These are phyloP conservation scores for Microtus ochrogaster DNA, from an alignment of 2,113 vertebrate species.

Conservation along the genomic window DNA sequence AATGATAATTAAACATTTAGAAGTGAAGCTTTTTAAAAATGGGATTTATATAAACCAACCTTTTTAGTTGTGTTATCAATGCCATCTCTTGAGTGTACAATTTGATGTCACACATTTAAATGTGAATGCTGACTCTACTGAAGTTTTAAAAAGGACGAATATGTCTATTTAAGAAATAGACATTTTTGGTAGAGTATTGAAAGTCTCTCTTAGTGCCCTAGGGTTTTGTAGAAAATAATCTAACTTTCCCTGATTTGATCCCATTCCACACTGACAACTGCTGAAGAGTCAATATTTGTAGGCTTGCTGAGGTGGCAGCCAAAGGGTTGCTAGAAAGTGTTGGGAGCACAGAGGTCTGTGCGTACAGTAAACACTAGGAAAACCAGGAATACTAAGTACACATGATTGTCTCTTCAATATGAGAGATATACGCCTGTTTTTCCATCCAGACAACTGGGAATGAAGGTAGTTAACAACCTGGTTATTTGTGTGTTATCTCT, in stretches of 20 bases:
- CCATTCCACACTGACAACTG: neutral
- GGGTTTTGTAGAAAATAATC: neutral
- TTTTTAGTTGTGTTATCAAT: neutral
- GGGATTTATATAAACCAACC: conserved; percentile 36
- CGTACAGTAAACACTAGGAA: neutral
- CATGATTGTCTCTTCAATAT: neutral
- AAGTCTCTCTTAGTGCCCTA: neutral
- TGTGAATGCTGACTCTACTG: neutral
- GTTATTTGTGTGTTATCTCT: neutral
- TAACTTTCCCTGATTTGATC: neutral
- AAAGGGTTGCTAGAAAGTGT: neutral
- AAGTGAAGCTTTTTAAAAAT: neutral
- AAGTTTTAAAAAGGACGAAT: neutral
- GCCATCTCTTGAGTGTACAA: neutral
- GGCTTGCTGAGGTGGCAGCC: neutral
- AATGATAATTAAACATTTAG: conserved; percentile 38
- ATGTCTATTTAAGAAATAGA: neutral
- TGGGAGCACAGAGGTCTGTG: neutral
- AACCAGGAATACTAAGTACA: neutral
- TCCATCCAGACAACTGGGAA: neutral
- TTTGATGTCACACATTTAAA: conserved; percentile 18
- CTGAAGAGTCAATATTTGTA: neutral
- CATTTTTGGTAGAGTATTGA: neutral
- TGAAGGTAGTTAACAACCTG: neutral
- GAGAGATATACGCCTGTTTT: neutral